A percentile compares a stretch with the other conserved stretches of the same genome.
phyloP scores from a whole-genome alignment of 2,888 invertebrate genomes.

The Cheiracanthium punctorium region DNA sequence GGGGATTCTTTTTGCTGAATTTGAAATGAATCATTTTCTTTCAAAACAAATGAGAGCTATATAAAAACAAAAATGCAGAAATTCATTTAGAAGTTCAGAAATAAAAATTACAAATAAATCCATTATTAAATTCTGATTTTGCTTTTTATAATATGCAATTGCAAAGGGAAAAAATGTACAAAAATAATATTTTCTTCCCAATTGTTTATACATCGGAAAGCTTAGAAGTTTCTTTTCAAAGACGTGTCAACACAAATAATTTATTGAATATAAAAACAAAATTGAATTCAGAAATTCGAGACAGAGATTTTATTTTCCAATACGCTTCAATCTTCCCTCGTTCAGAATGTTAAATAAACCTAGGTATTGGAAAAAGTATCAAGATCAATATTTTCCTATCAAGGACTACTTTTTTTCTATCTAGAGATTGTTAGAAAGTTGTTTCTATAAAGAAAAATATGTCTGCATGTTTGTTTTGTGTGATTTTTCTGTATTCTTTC shows the following conservation, averaged over 20 bases:
- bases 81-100: too few relatives aligned
- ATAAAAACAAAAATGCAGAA: too few relatives aligned
- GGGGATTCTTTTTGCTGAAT: too few relatives aligned
- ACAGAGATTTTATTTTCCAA: constrained; percentile 11
- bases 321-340: not conserved
- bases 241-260: constrained; percentile 2
- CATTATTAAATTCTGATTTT: too few relatives aligned
- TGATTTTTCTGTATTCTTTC: not conserved
- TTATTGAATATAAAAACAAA: constrained; percentile 8
- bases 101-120: too few relatives aligned
- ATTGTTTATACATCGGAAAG: not conserved
- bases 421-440: not conserved
- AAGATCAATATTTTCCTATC: not conserved
- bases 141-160: not conserved
- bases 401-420: not conserved
- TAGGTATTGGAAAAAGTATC: not conserved
- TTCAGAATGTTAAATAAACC: not conserved
- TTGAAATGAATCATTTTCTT: too few relatives aligned
- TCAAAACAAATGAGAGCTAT: too few relatives aligned
- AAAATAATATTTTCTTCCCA: not conserved
- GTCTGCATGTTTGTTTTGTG: not conserved
- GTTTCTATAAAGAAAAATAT: not conserved
- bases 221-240: not conserved
- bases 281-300: constrained; percentile 6
- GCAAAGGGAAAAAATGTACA: too few relatives aligned